Conservation (phyloP, 2,113 vertebrate species). For the Rhizomys pruinosus region DNA sequence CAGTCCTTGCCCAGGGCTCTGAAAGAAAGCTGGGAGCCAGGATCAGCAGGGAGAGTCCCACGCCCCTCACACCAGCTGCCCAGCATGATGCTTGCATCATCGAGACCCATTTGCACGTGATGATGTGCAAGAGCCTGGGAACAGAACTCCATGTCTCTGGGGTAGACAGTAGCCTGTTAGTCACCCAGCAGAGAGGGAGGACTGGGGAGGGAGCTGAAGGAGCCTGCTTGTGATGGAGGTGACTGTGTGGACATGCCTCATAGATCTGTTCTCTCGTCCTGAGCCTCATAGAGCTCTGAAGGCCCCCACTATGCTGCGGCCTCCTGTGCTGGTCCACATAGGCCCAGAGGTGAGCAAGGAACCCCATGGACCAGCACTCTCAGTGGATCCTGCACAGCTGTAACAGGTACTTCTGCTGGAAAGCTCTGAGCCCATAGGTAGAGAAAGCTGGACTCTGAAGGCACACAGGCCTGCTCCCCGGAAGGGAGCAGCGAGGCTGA, state of each 20-base stretch:
- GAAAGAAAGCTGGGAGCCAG: background rate
- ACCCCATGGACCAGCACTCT: background rate
- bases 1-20: background rate
- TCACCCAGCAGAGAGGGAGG: background rate
- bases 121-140: background rate
- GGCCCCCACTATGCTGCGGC: background rate
- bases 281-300: background rate
- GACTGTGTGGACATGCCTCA: background rate
- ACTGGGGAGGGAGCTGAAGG: accelerated
- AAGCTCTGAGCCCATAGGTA: too few species aligned
- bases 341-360: too few species aligned
- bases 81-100: background rate
- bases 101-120: too few species aligned
- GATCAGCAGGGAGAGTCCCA: background rate
- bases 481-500: background rate
- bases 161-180: background rate
- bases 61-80: background rate
- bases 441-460: too few species aligned
- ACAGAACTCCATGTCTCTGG: too few species aligned
- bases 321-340: background rate
- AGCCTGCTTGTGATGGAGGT: background rate
- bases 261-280: background rate
- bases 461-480: background rate
- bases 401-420: background rate
- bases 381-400: background rate